Conservation (phyloP, 2,797 vertebrate species). For the Molothrus ater region DNA sequence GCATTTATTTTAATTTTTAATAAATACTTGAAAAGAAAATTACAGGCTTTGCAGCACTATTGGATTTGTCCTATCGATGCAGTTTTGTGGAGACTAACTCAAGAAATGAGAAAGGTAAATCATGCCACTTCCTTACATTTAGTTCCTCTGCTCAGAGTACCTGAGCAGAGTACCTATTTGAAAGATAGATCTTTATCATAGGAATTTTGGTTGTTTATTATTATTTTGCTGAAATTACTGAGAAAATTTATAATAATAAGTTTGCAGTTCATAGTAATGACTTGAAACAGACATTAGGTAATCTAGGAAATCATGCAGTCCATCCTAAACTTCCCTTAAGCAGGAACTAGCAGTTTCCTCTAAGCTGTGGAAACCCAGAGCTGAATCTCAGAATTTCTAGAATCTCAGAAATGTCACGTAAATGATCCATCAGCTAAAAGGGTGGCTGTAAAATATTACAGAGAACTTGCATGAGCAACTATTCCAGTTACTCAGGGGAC, state of each 20-base stretch:
- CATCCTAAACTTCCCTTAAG: not conserved
- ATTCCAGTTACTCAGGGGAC: not conserved
- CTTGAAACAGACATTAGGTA: not conserved
- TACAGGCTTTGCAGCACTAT: not conserved
- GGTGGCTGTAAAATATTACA: not conserved
- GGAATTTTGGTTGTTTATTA: not conserved
- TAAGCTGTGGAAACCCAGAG: not conserved
- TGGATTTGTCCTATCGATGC: rapidly evolving
- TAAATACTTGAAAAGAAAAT: not conserved
- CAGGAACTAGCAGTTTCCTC: not conserved
- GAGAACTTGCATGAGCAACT: not conserved
- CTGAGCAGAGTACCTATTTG: not conserved
- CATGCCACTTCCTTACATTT: not conserved
- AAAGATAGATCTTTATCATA: not conserved
- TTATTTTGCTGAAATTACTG: not conserved
- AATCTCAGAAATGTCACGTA: not conserved
- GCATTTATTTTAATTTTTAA: not conserved
- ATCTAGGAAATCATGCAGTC: not conserved
- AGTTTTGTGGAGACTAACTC: not conserved
- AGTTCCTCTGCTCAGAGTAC: not conserved
- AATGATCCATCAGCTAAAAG: not conserved
- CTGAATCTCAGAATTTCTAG: not conserved
- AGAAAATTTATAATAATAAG: not conserved
- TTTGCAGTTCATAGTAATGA: not conserved
- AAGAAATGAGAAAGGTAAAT: not conserved